Evolutionary conservation across 2,113 vertebrate genomes (phyloP).

Genomic region (Oncorhynchus tshawytscha): DNA sequence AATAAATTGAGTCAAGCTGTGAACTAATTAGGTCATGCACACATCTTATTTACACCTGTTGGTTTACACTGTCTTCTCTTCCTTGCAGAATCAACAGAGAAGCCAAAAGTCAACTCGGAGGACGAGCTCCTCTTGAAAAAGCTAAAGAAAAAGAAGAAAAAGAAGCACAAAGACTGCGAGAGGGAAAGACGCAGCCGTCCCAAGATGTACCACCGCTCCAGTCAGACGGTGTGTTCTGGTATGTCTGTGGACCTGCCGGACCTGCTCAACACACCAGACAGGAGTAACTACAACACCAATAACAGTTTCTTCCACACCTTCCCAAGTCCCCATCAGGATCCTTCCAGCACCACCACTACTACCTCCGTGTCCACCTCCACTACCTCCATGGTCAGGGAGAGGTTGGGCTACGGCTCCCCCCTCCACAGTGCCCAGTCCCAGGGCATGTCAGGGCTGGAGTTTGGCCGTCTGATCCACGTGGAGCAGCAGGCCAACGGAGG

Average conservation of each 20-base stretch:
- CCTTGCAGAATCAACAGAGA: constrained; percentile 84
- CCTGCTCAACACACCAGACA: constrained; percentile 63
- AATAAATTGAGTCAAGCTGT: neutral
- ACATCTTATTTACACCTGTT: too few relatives aligned
- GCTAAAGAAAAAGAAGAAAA: constrained; percentile 99
- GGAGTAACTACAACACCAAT: constrained; percentile 62
- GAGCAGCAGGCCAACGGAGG: constrained; percentile 98
- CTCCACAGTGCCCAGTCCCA: constrained; percentile 46
- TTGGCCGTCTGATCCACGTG: constrained; percentile 88
- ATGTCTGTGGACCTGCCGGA: constrained; percentile 74
- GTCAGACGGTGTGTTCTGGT: constrained; percentile 90
- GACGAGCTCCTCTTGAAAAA: constrained; percentile 91
- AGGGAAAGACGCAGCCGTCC: constrained; percentile 83
- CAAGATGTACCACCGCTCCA: constrained; percentile 96
- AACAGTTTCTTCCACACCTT: constrained; percentile 51
- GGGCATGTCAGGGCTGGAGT: constrained; percentile 74
- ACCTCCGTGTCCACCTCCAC: constrained; percentile 33
- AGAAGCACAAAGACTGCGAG: constrained; percentile 98
- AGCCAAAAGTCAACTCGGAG: constrained; percentile 82
- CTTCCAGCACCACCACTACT: constrained; percentile 33
- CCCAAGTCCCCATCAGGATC: constrained; percentile 66
- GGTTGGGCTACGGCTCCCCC: constrained; percentile 55
- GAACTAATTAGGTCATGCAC: neutral
- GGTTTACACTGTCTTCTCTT: neutral
- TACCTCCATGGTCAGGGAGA: constrained; percentile 50